Conservation (phyloP, 1,140 invertebrate genomes). For the Pseudoatta argentina region DNA sequence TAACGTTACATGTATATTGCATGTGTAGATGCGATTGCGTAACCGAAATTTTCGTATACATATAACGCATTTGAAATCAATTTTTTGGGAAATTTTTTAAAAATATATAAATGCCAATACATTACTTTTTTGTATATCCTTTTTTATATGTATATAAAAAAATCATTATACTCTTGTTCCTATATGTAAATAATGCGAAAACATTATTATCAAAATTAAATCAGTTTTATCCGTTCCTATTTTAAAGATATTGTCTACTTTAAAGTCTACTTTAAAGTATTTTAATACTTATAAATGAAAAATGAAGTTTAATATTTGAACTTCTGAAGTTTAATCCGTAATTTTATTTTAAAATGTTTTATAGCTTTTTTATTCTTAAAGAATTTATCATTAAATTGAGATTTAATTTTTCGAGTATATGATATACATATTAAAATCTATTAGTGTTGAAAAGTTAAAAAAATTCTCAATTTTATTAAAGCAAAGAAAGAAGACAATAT, state of each 20-base stretch:
- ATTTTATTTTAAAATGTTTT: background rate
- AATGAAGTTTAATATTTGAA: background rate
- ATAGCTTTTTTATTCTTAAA: background rate
- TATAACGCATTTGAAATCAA: conserved; percentile 31
- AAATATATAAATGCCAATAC: background rate
- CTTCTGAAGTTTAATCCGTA: background rate
- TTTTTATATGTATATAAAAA: background rate
- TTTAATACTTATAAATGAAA: background rate
- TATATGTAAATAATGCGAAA: background rate
- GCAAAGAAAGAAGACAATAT: background rate
- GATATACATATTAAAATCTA: background rate
- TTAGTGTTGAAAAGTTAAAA: background rate
- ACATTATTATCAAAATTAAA: background rate
- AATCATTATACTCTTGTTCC: background rate
- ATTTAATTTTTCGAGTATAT: background rate
- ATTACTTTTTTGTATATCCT: conserved; percentile 3
- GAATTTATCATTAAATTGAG: background rate
- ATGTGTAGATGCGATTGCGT: conserved; percentile 39
- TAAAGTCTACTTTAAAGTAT: background rate
- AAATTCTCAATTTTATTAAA: conserved; percentile 18
- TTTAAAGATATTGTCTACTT: background rate
- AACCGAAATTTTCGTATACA: conserved; percentile 45
- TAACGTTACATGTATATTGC: conserved; percentile 27
- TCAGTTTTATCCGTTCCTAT: background rate
- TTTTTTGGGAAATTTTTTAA: background rate